Evolutionary conservation across 2,888 invertebrate genomes (phyloP), one percentile per base, ranked within the genome.

Genomic region (Xestobium rufovillosum): DNA sequence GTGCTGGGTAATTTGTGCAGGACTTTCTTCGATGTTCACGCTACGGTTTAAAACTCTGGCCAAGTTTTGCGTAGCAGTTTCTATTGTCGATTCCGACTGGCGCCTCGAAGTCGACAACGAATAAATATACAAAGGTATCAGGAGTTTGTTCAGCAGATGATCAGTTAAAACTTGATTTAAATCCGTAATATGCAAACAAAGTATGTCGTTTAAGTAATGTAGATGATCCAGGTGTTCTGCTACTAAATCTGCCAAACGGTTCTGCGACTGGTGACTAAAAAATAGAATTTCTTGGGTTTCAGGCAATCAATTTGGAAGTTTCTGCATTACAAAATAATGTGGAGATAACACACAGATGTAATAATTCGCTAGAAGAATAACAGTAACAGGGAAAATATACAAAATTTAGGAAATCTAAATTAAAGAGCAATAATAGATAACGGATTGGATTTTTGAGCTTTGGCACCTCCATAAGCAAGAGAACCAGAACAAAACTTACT

Each of bases 181-280:
- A 57, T 90, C 88, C 34, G 85, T 82, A 51, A 96, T 94, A 61
- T 90, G 83, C 38, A 97, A 73, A 56, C 88, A 82, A 12, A 98
- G 74, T 52, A 97, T 97, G 60, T 97, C 97, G 60, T 96, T 97
- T 38, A 97, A 72, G 63, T 97, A 97, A 67, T 97, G 96, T 9
- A 97, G 73, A 63, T 97, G 94, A 66, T 98, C 97, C 47, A 97
- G 69, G 65, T 97, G 96, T 66, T 96, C 96, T 0, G 95, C 96
- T 2, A 97, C 94, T 45, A 97, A 68, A 66, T 95, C 95, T 8
- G 92, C 82, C 31, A 98, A 71, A 54, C 89, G 80, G 54, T 87
- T 86, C 59, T 90, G 83, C 12, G 89, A 89, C 68, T 88, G 85
- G 60, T 92, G 90, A 65, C 92, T 92, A 68, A 45, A 71, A 73